Base-by-base conservation (phyloP, 2,888 invertebrate species). In the Rutpela maculata region DNA sequence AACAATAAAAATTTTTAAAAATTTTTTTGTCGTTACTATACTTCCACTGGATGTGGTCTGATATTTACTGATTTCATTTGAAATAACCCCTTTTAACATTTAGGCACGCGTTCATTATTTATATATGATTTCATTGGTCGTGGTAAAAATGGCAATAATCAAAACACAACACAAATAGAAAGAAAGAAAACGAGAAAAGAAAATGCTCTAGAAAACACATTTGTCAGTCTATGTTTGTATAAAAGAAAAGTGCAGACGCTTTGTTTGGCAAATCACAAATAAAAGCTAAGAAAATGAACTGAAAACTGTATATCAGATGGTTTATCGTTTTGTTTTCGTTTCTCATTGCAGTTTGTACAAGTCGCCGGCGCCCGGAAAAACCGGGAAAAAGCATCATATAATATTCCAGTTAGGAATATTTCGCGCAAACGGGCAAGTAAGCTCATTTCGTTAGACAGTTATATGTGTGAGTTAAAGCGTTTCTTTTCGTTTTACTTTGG, bases 281-380 rank as follows among this genome's bases (percentile, higher is more conserved):
- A 87, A 88, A 87, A 87, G 81, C 87, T 80, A 84, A 83, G 87
- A 88, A 88, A 89, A 89, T 88, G 88, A 89, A 89, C 89, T 89
- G 88, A 87, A 87, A 89, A 88, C 87, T 88, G 84, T 88, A 88
- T 86, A 85, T 87, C 86, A 85, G 86, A 86, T 86, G 86, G 86
- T 89, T 89, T 89, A 89, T 89, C 86, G 88, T 87, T 89, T 87
- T 89, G 89, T 89, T 89, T 89, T 89, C 89, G 87, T 89, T 88
- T 85, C 86, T 83, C 85, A 82, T 85, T 87, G 87, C 87, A 88
- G 86, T 87, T 86, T 85, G 86, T 87, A 85, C 86, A 85, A 85
- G 84, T 83, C 84, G 83, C 82, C 85, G 87, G 86, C 86, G 86
- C 86, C 85, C 84, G 82, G 85, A 86, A 87, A 87, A 87, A 86